Base-by-base conservation (phyloP, 1,140 invertebrate species). In the Drosophila sp. region DNA sequence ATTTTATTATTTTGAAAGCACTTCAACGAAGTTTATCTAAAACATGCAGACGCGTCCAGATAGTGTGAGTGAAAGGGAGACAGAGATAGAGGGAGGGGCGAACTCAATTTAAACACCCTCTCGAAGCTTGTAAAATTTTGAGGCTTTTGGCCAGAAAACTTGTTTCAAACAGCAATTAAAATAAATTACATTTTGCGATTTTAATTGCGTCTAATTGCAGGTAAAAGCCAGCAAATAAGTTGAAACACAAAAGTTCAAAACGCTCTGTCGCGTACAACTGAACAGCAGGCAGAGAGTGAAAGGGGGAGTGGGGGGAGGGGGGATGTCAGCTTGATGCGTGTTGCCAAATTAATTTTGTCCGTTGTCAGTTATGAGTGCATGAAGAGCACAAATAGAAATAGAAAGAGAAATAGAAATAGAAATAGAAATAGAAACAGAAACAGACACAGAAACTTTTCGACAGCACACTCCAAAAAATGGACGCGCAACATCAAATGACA, bases 1-100 rank as follows among this genome's bases (percentile, higher is more conserved):
- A 86, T 87, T 87, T 86, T 78, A 87, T 86, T 86, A 86, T 86
- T 86, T 78, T 81, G 82, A 86, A 86, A 87, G 81, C 81, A 87
- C 82, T 86, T 81, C 62, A 78, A 53, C 53, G 32, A 86, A 86
- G 58, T 86, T 86, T 82, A 86, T 81, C 82, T 86, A 86, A 86
- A 86, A 87, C 82, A 86, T 81, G 78, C 72, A 84, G 76, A 59
- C 64, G 64, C 56, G 16, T 14, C n/a, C n/a, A n/a, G n/a, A n/a
- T n/a, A n/a, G n/a, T n/a, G n/a, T n/a, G n/a, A n/a, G 40, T 8
- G 2, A 7, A 4, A 4, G 0, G 13, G n/a, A n/a, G n/a, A n/a
- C n/a, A 18, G 41, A 21, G 16, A 43, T n/a, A 3, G 21, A 27
- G 45, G 4, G 25, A 13, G 11, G 0, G 25, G 11, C 0, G 25